phyloP scores from a whole-genome alignment of 2,113 vertebrate genomes.

The Orthochromis malagaraziensis region DNA sequence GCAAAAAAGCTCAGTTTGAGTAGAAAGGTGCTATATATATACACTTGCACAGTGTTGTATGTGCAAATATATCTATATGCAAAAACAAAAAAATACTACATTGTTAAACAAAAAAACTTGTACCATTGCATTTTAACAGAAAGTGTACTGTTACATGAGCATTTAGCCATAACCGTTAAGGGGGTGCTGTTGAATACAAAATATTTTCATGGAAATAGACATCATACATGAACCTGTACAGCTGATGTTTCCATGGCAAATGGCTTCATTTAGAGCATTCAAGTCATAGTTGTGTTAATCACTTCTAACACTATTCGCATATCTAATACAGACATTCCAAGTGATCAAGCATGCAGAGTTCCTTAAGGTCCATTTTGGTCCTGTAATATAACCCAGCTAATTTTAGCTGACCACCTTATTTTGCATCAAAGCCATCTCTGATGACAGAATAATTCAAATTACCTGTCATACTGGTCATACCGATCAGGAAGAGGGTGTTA shows the following conservation, averaged over 20 bases:
- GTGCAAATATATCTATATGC: not conserved
- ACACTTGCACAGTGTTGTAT: not conserved
- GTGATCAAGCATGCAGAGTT: not conserved
- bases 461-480: not conserved
- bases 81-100: not conserved
- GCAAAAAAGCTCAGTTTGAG: not conserved
- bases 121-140: accelerated
- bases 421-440: slow-evolving; percentile 17
- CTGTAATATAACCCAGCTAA: not conserved
- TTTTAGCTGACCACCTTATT: not conserved
- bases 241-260: slow-evolving; percentile 47
- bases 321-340: not conserved
- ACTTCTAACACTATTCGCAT: not conserved
- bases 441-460: slow-evolving; percentile 37
- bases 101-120: not conserved
- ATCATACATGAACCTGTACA: not conserved
- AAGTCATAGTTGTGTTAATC: not conserved
- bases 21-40: not conserved
- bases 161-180: not conserved
- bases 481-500: not conserved
- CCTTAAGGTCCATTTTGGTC: not conserved
- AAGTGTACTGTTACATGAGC: not conserved
- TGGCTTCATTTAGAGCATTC: not conserved
- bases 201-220: slow-evolving; percentile 36
- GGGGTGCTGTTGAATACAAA: not conserved